Percentiles rank a stretch among this genome's conserved stretches.
Conservation (phyloP, 1,140 invertebrate genomes). For the Popillia japonica region DNA sequence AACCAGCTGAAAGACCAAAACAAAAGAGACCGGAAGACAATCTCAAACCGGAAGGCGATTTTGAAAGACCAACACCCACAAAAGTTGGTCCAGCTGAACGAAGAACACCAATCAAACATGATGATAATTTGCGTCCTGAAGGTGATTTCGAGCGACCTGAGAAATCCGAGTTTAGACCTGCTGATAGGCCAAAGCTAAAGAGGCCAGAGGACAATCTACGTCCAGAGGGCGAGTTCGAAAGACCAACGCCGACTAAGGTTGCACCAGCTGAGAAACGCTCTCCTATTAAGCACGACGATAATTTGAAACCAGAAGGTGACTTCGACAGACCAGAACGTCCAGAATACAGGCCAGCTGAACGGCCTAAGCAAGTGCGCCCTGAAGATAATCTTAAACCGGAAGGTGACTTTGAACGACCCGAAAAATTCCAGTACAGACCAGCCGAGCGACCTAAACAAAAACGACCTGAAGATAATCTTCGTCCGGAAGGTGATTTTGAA, state of each 20-base stretch:
- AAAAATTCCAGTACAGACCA: slow-evolving; percentile 60
- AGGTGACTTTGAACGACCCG: slow-evolving; percentile 67
- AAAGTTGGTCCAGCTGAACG: slow-evolving; percentile 57
- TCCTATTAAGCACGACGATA: slow-evolving; percentile 66
- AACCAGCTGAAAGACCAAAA: slow-evolving; percentile 65
- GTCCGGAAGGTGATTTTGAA: slow-evolving; percentile 64
- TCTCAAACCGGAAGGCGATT: slow-evolving; percentile 66
- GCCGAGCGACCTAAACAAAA: slow-evolving; percentile 63
- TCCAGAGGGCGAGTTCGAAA: no score
- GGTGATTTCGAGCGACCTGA: slow-evolving; percentile 70
- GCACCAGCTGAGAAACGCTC: slow-evolving; percentile 65
- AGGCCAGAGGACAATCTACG: no score
- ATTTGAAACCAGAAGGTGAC: slow-evolving; percentile 67
- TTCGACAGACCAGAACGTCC: slow-evolving; percentile 64
- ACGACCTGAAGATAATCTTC: no score
- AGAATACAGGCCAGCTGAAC: slow-evolving; percentile 59
- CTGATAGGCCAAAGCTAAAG: slow-evolving; percentile 64
- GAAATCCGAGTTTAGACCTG: slow-evolving; percentile 61
- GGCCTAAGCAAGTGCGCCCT: slow-evolving; percentile 62
- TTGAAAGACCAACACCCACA: slow-evolving; percentile 58
- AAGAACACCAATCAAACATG: slow-evolving; percentile 55
- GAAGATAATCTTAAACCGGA: slow-evolving; percentile 72
- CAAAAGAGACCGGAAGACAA: slow-evolving; percentile 67
- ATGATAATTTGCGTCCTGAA: slow-evolving; percentile 66
- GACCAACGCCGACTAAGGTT: slow-evolving; percentile 61